Conservation (phyloP, 2,113 vertebrate genomes). For the Equus przewalskii region DNA sequence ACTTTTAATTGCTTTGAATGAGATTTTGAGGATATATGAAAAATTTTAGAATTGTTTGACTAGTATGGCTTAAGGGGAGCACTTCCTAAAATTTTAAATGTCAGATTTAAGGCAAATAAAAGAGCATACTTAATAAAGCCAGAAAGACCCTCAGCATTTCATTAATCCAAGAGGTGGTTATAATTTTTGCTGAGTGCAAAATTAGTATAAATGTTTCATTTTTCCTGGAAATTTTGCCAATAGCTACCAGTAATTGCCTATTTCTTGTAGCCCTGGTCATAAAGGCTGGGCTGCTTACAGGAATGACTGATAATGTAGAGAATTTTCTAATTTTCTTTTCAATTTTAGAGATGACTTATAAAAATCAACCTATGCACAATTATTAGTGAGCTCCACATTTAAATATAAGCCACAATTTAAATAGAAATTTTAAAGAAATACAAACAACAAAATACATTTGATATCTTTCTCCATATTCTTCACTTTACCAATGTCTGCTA, state of each 20-base stretch:
- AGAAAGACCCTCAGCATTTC: background rate
- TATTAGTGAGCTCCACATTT: background rate
- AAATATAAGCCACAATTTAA: background rate
- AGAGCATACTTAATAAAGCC: background rate
- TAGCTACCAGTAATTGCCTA: background rate
- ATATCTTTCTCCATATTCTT: background rate
- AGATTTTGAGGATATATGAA: background rate
- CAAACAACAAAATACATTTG: background rate
- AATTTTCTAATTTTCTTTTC: conserved; percentile 5
- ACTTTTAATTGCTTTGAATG: background rate
- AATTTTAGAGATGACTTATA: conserved; percentile 20
- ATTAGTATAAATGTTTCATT: background rate
- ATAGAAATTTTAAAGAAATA: background rate
- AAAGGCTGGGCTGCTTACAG: background rate
- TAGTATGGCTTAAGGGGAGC: background rate
- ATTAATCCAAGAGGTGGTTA: background rate
- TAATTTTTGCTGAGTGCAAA: background rate
- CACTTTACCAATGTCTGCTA: background rate
- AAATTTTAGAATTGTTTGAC: background rate
- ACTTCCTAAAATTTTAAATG: background rate
- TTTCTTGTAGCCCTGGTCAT: background rate
- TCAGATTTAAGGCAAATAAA: background rate
- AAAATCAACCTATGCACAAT: background rate
- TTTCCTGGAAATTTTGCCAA: background rate
- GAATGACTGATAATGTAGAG: background rate